phyloP scores from a whole-genome alignment of 2,113 vertebrate species.

The Halichoeres trimaculatus region DNA sequence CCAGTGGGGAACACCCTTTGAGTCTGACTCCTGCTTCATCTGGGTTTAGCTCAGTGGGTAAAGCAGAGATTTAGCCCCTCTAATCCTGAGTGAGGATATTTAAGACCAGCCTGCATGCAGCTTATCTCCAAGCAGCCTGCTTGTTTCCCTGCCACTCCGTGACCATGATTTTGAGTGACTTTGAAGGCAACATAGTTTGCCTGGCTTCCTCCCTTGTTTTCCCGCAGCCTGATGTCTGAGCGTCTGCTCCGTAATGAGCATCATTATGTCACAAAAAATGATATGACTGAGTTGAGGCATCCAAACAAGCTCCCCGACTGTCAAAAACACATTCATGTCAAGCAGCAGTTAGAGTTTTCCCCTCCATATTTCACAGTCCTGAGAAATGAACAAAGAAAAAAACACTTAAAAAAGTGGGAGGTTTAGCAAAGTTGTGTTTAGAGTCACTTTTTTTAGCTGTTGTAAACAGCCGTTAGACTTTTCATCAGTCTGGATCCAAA shows the following conservation, averaged over 20 bases:
- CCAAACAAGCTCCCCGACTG: constrained; percentile 26
- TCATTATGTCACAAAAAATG: constrained; percentile 45
- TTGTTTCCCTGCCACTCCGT: constrained; percentile 24
- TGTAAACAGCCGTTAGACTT: constrained; percentile 7
- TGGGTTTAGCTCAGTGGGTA: constrained; percentile 1
- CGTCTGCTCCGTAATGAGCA: constrained; percentile 44
- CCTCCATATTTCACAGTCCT: constrained; percentile 19
- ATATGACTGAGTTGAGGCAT: constrained; percentile 26
- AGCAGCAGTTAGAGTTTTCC: constrained; percentile 6
- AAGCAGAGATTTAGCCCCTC: constrained; percentile 23
- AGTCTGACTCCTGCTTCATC: constrained; percentile 13
- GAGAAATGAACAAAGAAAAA: constrained; percentile 10
- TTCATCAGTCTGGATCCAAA: constrained; percentile 27
- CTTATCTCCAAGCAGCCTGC: constrained; percentile 28
- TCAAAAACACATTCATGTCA: constrained; percentile 34
- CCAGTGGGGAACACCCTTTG: background rate
- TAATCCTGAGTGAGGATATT: constrained; percentile 36
- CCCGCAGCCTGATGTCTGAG: constrained; percentile 6
- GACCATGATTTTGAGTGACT: constrained; percentile 34
- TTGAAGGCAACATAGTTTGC: constrained; percentile 28
- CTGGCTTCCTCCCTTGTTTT: constrained; percentile 25
- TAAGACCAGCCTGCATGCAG: constrained; percentile 40
- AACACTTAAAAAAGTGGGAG: background rate
- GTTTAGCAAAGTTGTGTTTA: constrained; percentile 15
- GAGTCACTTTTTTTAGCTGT: constrained; percentile 13